These are phyloP conservation scores for Eretmocerus hayati DNA, from an alignment of 2,888 invertebrate genomes.

Conservation along the genomic window DNA sequence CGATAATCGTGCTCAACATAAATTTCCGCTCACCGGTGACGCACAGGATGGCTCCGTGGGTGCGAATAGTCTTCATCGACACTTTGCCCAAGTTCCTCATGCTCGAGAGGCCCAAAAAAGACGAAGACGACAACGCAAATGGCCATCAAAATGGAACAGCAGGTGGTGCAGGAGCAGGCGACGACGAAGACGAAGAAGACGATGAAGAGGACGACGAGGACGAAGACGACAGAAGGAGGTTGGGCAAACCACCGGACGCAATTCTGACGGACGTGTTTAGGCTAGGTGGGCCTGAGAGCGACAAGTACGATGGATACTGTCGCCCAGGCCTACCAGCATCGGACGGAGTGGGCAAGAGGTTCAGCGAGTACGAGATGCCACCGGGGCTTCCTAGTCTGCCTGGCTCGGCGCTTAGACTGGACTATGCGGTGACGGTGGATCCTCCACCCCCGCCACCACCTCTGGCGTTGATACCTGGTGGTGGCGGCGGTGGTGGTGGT, in stretches of 20 bases:
- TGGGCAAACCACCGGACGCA: slow-evolving; percentile 44
- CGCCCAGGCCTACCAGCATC: slow-evolving; percentile 48
- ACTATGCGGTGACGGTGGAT: background rate
- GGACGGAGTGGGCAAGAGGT: background rate
- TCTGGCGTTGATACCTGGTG: background rate
- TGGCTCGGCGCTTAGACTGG: slow-evolving; percentile 7
- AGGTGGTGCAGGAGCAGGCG: slow-evolving; percentile 51
- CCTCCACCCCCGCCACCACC: background rate
- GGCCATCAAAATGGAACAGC: slow-evolving; percentile 37
- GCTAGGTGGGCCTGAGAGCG: slow-evolving; percentile 34
- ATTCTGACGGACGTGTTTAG: slow-evolving; percentile 76
- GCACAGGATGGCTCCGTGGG: slow-evolving; percentile 88
- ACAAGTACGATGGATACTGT: slow-evolving; percentile 68
- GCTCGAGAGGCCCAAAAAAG: slow-evolving; percentile 82
- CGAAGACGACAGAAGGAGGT: slow-evolving; percentile 25
- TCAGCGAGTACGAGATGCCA: background rate
- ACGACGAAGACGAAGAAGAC: slow-evolving; percentile 52
- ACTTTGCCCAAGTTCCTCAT: slow-evolving; percentile 79
- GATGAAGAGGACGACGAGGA: slow-evolving; percentile 25
- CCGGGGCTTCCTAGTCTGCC: slow-evolving; percentile 8
- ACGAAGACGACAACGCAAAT: slow-evolving; percentile 45
- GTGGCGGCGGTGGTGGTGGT: slow-evolving; percentile 4
- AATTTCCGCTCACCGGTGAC: slow-evolving; percentile 90
- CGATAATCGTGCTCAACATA: slow-evolving; percentile 88
- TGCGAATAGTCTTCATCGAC: slow-evolving; percentile 77